Evolutionary conservation across 2,888 invertebrate genomes (phyloP).

Genomic region (Ellobium chinense): DNA sequence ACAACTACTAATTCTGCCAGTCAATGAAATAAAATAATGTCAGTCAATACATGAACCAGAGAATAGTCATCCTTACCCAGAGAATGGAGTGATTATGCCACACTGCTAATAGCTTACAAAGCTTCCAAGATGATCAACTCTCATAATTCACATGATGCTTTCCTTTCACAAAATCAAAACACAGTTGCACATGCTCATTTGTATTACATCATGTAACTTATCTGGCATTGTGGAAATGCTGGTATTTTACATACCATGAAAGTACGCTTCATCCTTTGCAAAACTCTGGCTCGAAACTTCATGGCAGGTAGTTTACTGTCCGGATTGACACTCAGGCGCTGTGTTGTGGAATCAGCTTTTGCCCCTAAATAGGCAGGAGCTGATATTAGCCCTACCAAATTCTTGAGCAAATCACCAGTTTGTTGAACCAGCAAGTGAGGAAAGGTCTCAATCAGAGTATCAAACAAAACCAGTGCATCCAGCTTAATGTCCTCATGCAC

Average conservation of each 20-base stretch:
- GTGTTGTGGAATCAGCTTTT: constrained; percentile 79
- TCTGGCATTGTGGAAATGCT: neutral
- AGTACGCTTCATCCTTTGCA: constrained; percentile 76
- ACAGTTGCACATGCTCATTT: too few relatives aligned
- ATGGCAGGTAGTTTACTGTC: constrained; percentile 87
- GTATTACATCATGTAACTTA: too few relatives aligned
- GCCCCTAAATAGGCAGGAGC: constrained; percentile 26
- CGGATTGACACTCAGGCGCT: constrained; percentile 86
- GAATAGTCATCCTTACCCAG: too few relatives aligned
- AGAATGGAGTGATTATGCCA: too few relatives aligned
- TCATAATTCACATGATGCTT: too few relatives aligned
- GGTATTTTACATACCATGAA: constrained; percentile 9
- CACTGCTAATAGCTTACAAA: too few relatives aligned
- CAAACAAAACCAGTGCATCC: constrained; percentile 89
- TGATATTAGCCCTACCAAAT: constrained; percentile 34
- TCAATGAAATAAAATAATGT: too few relatives aligned
- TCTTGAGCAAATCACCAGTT: constrained; percentile 43
- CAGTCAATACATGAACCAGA: too few relatives aligned
- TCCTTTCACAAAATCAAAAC: too few relatives aligned
- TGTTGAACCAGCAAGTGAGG: constrained; percentile 84
- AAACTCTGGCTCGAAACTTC: constrained; percentile 88
- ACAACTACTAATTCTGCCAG: too few relatives aligned
- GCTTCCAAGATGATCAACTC: too few relatives aligned
- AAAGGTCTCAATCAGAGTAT: constrained; percentile 86
- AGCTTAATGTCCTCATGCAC: constrained; percentile 89